Evolutionary conservation across 2,888 invertebrate species (phyloP).

Genomic region (Scaptomyza parva): DNA sequence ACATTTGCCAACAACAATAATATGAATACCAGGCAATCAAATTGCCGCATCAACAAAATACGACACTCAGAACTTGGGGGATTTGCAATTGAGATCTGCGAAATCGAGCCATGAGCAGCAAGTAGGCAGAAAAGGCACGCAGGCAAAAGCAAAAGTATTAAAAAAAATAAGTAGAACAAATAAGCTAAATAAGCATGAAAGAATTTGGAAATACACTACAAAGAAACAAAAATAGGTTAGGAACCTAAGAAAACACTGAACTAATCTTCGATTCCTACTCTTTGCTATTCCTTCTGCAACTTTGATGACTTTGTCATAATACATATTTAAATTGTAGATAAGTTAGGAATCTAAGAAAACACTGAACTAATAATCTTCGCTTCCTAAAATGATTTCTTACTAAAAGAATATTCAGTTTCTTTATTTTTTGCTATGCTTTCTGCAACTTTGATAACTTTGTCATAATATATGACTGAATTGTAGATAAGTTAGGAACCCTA

Average conservation of each 20-base stretch:
- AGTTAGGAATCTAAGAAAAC: too few relatives aligned
- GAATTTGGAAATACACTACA: constrained; percentile 15
- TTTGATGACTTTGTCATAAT: too few relatives aligned
- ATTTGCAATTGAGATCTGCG: constrained; percentile 36
- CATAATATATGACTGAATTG: too few relatives aligned
- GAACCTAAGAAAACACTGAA: too few relatives aligned
- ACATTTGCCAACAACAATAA: constrained; percentile 53
- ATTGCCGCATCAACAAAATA: constrained; percentile 56
- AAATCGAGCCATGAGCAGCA: constrained; percentile 51
- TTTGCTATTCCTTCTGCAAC: too few relatives aligned
- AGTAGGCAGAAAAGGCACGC: too few relatives aligned
- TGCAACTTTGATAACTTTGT: constrained; percentile 8
- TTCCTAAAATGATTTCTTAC: background rate
- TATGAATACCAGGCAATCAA: constrained; percentile 21
- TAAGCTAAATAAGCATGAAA: background rate
- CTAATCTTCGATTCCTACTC: too few relatives aligned
- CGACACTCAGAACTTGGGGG: constrained; percentile 30
- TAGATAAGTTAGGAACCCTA: too few relatives aligned
- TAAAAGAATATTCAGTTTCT: too few relatives aligned
- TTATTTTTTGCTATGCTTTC: too few relatives aligned
- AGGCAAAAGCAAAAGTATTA: constrained; percentile 25
- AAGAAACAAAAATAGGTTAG: background rate
- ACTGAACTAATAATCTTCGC: too few relatives aligned
- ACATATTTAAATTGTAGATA: too few relatives aligned
- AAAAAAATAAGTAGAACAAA: constrained; percentile 24